These are phyloP conservation scores for Muschampia plurimacula DNA, from an alignment of 2,888 invertebrate species.

Conservation along the genomic window DNA sequence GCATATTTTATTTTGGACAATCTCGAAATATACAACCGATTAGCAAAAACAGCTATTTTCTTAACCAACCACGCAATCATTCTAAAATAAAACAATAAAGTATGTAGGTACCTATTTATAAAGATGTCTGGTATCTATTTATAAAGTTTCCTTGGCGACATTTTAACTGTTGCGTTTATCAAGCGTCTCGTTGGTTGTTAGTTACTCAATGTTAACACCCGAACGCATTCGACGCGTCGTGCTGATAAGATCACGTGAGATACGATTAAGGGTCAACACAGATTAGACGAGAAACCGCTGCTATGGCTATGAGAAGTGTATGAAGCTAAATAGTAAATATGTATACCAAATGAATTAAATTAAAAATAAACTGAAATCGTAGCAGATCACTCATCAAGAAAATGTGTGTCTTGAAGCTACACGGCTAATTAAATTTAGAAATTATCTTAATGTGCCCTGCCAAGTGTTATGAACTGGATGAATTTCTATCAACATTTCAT, in stretches of 20 bases:
- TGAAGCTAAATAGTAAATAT: too few species aligned
- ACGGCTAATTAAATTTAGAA: not conserved
- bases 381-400: too few species aligned
- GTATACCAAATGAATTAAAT: too few species aligned
- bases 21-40: too few species aligned
- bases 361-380: too few species aligned
- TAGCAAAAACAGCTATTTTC: not conserved
- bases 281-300: not conserved
- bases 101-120: not conserved
- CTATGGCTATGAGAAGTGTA: too few species aligned
- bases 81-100: not conserved
- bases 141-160: not conserved
- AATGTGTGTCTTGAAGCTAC: not conserved
- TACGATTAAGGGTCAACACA: not conserved
- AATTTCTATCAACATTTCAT: constrained; percentile 4
- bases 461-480: not conserved
- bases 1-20: too few species aligned
- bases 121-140: constrained; percentile 4
- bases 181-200: not conserved
- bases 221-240: constrained; percentile 8
- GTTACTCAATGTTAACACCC: constrained; percentile 20
- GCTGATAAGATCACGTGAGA: constrained; percentile 18
- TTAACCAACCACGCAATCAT: not conserved
- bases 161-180: constrained; percentile 9
- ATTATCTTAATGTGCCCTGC: not conserved